Evolutionary conservation across 2,797 vertebrate species (phyloP), one percentile per base, ranked within the genome.

Genomic region (Enteromius fasciolatus): DNA sequence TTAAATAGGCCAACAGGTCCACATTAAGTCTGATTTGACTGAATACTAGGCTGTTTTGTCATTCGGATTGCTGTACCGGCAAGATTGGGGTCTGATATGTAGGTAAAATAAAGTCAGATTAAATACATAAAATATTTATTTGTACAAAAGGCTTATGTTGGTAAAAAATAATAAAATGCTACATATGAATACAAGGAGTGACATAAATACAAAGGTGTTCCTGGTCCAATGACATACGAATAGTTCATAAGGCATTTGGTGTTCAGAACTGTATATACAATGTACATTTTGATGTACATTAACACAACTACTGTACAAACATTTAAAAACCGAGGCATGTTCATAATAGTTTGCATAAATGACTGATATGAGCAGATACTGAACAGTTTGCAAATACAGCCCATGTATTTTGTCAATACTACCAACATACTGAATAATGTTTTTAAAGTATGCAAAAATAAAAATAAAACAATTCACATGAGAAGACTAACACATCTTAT

Each of bases 81-180:
- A n/a, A 54, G 18, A 7, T 18, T 52, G 17, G 0, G 12, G 17
- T 50, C 17, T 50, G 5, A 20, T 9, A n/a, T 54, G 8, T n/a
- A 9, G 1, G 20, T 54, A 18, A 54, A 54, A 64, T 31, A 31
- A 61, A 73, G 36, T 80, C 12, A 12, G 41, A 28, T 87, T 90
- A 93, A 93, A 95, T 95, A 95, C 92, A 91, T 92, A 95, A 94
- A 95, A 94, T 94, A 95, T 95, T 95, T 95, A 95, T 95, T 95
- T 87, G 91, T 93, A 93, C 88, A 93, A 93, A 93, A 93, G 84
- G 89, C 89, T 94, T 94, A 94, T 90, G 93, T 87, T 89, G 91
- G 89, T 94, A 93, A 86, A 94, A 95, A 87, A 89, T 0, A 82
- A 82, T 82, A 83, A 92, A 94, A 92, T 95, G 94, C 94, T 95